Evolutionary conservation across 2,797 vertebrate genomes (phyloP).

Genomic region (Sylvilagus floridanus): DNA sequence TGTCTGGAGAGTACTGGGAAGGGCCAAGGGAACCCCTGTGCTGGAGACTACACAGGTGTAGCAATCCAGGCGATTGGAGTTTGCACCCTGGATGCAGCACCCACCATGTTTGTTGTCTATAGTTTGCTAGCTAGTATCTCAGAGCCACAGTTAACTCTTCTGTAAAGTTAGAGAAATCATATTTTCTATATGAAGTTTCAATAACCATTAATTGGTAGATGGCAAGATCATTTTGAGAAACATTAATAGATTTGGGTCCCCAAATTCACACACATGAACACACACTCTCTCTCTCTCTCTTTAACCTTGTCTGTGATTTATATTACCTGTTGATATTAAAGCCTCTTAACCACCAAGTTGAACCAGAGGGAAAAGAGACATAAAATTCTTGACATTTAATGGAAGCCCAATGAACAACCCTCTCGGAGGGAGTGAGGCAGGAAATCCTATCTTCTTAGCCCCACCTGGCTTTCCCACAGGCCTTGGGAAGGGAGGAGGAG

Average conservation of each 20-base stretch:
- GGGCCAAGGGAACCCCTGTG: not conserved
- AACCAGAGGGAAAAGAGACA: not conserved
- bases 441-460: not conserved
- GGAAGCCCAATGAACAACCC: not conserved
- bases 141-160: not conserved
- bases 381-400: not conserved
- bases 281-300: too few species aligned
- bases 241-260: not conserved
- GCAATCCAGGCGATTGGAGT: not conserved
- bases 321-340: not conserved
- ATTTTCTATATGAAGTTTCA: not conserved
- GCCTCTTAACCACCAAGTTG: not conserved
- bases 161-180: not conserved
- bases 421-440: not conserved
- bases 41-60: not conserved
- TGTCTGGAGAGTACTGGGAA: not conserved
- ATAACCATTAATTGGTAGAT: not conserved
- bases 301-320: not conserved
- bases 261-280: not conserved
- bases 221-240: not conserved
- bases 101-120: not conserved
- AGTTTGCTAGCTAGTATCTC: not conserved
- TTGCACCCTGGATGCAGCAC: fast-evolving
- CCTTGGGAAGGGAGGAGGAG: not conserved
- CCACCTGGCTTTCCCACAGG: not conserved